phyloP scores from a whole-genome alignment of 2,797 vertebrate genomes.

The Distichodus sexfasciatus region DNA sequence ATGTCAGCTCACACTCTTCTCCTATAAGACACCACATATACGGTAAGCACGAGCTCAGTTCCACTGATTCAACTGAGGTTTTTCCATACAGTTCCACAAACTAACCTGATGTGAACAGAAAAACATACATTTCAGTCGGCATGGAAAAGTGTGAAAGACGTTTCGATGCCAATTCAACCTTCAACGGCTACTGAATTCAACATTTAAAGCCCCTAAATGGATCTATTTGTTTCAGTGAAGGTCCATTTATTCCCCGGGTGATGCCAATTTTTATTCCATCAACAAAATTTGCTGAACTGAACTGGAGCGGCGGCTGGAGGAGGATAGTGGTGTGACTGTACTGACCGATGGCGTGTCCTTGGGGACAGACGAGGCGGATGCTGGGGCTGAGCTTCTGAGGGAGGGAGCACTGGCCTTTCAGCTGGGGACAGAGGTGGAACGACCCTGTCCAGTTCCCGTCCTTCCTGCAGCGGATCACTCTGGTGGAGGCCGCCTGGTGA shows the following conservation, averaged over 20 bases:
- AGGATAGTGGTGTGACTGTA: not conserved
- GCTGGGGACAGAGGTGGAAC: slow-evolving; percentile 88
- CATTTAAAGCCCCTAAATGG: not conserved
- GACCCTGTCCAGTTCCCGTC: slow-evolving; percentile 95
- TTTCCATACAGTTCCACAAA: too few species aligned
- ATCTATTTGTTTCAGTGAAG: not conserved
- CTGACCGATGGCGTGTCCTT: slow-evolving; percentile 89
- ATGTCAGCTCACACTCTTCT: slow-evolving; percentile 86
- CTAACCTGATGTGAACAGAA: too few species aligned
- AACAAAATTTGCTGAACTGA: not conserved
- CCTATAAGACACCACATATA: slow-evolving; percentile 66
- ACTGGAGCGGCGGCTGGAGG: not conserved
- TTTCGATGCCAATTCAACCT: not conserved
- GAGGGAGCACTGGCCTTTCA: slow-evolving; percentile 86
- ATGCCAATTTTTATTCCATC: too few species aligned
- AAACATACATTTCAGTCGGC: too few species aligned
- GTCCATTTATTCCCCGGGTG: too few species aligned
- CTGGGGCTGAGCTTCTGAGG: slow-evolving; percentile 86
- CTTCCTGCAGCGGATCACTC: slow-evolving; percentile 90
- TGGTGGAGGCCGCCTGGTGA: slow-evolving; percentile 75
- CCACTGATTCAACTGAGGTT: too few species aligned
- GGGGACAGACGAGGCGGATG: slow-evolving; percentile 83
- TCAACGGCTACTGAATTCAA: not conserved
- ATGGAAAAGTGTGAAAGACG: too few species aligned
- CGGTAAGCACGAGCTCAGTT: too few species aligned